Conservation (phyloP, 2,888 invertebrate species). For the Rutpela maculata region DNA sequence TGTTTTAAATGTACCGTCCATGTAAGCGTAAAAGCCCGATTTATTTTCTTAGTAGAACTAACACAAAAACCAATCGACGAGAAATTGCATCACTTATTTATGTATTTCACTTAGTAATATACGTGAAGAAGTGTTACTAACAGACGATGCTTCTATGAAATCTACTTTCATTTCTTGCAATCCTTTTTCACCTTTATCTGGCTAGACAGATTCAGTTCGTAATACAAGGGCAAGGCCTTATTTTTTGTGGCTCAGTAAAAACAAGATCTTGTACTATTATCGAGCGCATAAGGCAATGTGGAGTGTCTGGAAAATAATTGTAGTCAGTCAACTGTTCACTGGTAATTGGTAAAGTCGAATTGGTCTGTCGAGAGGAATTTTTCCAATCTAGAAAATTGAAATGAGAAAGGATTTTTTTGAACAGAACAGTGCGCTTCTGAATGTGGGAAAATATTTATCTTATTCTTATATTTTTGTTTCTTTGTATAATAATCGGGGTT, state of each 20-base stretch:
- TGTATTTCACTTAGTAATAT: neutral
- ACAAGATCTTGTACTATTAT: neutral
- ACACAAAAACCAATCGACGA: no score
- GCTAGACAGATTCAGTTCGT: neutral
- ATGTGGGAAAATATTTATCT: no score
- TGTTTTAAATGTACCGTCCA: no score
- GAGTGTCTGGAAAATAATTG: neutral
- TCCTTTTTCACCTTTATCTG: neutral
- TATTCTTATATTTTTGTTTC: no score
- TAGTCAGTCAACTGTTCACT: neutral
- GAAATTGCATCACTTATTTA: neutral
- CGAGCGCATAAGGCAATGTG: neutral
- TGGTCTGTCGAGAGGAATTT: neutral
- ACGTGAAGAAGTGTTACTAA: neutral
- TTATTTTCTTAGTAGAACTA: no score
- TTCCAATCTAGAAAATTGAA: neutral
- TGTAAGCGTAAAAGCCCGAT: no score
- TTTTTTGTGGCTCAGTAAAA: neutral
- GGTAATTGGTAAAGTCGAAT: neutral
- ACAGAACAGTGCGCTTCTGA: no score
- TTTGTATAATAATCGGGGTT: no score
- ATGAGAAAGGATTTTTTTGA: no score
- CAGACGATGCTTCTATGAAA: neutral
- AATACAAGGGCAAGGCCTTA: neutral
- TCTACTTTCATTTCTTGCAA: neutral